phyloP scores from a whole-genome alignment of 2,113 vertebrate species.

The Pholis gunnellus region DNA sequence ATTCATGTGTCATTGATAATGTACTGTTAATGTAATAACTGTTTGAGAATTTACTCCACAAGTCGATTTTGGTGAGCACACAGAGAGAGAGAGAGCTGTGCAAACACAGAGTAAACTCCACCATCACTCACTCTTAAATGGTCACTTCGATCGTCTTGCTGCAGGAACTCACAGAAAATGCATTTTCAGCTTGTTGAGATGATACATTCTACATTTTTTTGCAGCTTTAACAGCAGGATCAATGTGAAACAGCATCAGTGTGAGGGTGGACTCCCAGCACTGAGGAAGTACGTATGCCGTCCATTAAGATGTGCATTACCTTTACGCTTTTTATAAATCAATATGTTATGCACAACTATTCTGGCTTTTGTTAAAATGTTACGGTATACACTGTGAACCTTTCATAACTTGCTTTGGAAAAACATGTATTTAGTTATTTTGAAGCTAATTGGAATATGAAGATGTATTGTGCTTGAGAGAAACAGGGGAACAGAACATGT shows the following conservation, averaged over 20 bases:
- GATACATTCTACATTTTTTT: constrained; percentile 16
- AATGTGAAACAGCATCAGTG: not conserved
- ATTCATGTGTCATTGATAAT: not conserved
- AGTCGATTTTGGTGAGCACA: not conserved
- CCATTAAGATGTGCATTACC: not conserved
- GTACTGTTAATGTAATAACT: not conserved
- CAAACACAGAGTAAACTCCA: not conserved
- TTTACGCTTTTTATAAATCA: not conserved
- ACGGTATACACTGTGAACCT: not conserved
- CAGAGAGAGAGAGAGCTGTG: not conserved
- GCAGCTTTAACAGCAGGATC: constrained; percentile 1
- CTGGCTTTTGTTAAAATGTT: not conserved
- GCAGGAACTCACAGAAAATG: not conserved
- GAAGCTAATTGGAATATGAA: too few relatives aligned
- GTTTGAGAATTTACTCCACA: not conserved
- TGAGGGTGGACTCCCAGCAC: not conserved
- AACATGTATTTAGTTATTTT: too few relatives aligned
- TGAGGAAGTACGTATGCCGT: not conserved
- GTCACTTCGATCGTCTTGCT: not conserved
- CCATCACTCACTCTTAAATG: constrained; percentile 19
- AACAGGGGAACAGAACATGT: not conserved
- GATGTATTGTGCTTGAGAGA: too few relatives aligned
- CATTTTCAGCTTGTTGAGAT: constrained; percentile 9
- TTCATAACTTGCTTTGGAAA: not conserved
- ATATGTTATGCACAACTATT: not conserved